Evolutionary conservation across 2,113 vertebrate genomes (phyloP).

Genomic region (Pseudorhombus dupliciocellatus): DNA sequence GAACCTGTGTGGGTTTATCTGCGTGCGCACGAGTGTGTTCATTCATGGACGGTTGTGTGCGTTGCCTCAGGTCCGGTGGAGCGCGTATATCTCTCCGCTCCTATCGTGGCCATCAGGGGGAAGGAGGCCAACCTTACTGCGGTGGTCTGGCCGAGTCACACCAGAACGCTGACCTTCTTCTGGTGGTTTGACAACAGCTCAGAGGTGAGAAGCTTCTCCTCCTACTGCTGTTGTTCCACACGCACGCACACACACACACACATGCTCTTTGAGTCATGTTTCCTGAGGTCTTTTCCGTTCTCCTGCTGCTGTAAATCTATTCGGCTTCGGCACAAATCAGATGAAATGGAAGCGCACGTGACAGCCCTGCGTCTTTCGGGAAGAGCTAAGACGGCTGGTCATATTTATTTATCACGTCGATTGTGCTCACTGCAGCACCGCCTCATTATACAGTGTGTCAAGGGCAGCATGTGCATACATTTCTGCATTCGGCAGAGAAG

Average conservation of each 20-base stretch:
- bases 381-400: slow-evolving; percentile 32
- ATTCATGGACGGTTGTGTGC: slow-evolving; percentile 31
- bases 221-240: slow-evolving; percentile 11
- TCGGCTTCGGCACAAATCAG: slow-evolving; percentile 37
- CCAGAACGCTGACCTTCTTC: slow-evolving; percentile 91
- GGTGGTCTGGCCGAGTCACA: slow-evolving; percentile 90
- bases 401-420: slow-evolving; percentile 61
- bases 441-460: slow-evolving; percentile 65
- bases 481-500: slow-evolving; percentile 32
- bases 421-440: slow-evolving; percentile 47
- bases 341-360: slow-evolving; percentile 33
- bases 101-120: slow-evolving; percentile 89
- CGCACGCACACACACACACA: not conserved
- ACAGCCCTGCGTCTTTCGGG: slow-evolving; percentile 15
- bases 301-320: slow-evolving; percentile 30
- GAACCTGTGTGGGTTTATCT: slow-evolving; percentile 12
- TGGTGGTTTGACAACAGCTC: slow-evolving; percentile 98
- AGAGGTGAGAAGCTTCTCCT: slow-evolving; percentile 82
- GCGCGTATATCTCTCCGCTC: slow-evolving; percentile 88
- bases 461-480: slow-evolving; percentile 35
- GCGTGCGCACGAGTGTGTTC: not conserved
- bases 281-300: slow-evolving; percentile 15
- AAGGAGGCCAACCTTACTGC: slow-evolving; percentile 91
- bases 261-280: slow-evolving; percentile 3
- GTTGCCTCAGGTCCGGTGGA: slow-evolving; percentile 88